Conservation (phyloP, 64 coral and sea anemone species). For the Montipora capricornis region DNA sequence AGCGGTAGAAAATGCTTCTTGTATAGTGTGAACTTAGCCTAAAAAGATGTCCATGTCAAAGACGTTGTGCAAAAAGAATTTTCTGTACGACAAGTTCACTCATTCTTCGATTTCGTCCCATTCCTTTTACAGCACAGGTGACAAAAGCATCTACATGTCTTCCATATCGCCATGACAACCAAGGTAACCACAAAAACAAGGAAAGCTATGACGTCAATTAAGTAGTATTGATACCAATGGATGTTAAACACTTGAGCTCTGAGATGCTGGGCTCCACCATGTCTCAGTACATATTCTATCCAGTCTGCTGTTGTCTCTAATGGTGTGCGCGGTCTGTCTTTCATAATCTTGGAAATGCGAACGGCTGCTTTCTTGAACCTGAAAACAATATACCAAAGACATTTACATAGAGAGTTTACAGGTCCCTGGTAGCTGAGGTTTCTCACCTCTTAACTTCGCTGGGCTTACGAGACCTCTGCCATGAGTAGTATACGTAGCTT, state of each 20-base stretch:
- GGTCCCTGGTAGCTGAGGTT: too few relatives aligned
- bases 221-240: slow-evolving; percentile 35
- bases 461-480: too few relatives aligned
- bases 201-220: slow-evolving; percentile 23
- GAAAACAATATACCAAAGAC: neutral
- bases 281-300: slow-evolving; percentile 31
- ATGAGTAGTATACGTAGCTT: too few relatives aligned
- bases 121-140: slow-evolving; percentile 4
- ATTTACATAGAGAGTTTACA: too few relatives aligned
- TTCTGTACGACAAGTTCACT: neutral
- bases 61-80: too few relatives aligned
- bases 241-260: neutral
- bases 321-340: slow-evolving; percentile 2
- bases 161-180: neutral
- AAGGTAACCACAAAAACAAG: slow-evolving; percentile 3
- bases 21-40: too few relatives aligned
- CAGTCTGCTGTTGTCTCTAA: slow-evolving; percentile 42
- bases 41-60: too few relatives aligned
- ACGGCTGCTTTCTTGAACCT: neutral
- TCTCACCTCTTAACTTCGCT: too few relatives aligned
- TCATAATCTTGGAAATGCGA: slow-evolving; percentile 1
- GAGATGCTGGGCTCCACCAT: slow-evolving; percentile 9
- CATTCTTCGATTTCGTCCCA: neutral
- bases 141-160: slow-evolving; percentile 4
- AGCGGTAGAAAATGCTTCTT: too few relatives aligned